Percentiles rank a stretch among this genome's conserved stretches.
phyloP scores from a whole-genome alignment of 1,140 invertebrate genomes.

The Campoletis sonorensis region DNA sequence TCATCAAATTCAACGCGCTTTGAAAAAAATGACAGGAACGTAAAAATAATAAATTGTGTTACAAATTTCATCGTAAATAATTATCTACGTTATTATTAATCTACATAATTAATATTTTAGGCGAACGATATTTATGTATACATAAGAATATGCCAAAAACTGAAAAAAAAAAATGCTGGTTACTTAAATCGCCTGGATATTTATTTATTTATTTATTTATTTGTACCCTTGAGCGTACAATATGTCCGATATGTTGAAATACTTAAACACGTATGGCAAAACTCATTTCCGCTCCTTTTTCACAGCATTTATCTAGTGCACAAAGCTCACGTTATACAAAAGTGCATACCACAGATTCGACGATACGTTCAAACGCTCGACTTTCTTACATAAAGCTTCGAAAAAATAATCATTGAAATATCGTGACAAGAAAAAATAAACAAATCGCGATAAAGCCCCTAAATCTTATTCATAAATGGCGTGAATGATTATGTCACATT shows the following conservation, averaged over 20 bases:
- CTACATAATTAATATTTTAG: conserved; percentile 23
- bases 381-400: neutral
- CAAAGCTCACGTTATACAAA: neutral
- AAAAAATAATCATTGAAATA: neutral
- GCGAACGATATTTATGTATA: neutral
- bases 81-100: no score
- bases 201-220: conserved; percentile 23
- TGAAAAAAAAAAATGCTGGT: neutral
- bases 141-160: neutral
- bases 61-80: neutral
- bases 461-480: neutral
- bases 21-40: neutral
- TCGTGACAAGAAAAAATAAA: neutral
- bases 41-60: neutral
- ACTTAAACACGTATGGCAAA: conserved; percentile 20
- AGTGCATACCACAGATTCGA: neutral
- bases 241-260: conserved; percentile 13
- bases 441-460: neutral
- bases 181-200: neutral
- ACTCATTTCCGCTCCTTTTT: neutral
- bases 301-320: neutral
- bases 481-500: conserved; percentile 11
- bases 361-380: neutral
- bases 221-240: neutral
- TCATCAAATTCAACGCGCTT: neutral